Evolutionary conservation across 2,888 invertebrate genomes (phyloP), one percentile per base, ranked within the genome.

Genomic region (Malachius bipustulatus): DNA sequence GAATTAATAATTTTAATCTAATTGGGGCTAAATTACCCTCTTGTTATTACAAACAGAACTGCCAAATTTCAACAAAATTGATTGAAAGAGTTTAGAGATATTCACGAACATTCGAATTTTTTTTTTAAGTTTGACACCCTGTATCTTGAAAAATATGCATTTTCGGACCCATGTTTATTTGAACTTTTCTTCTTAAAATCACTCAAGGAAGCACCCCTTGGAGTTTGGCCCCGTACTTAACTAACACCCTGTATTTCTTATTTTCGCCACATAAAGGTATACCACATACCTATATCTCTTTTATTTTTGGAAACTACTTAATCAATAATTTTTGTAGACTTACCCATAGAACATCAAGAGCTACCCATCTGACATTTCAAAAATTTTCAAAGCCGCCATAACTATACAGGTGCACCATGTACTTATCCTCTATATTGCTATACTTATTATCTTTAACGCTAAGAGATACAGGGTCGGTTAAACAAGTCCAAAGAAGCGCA

Each of bases 41-140:
- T 19, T 19, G n/a, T 19, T 19, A 19, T n/a, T 8, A 19, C n/a
- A n/a, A 19, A 19, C n/a, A 19, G n/a, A 6, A 6, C 24, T 19
- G 24, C 24, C 24, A 19, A n/a, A 19, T 19, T 19, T 19, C 24
- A 19, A 19, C 24, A 19, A 19, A 19, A 19, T 19, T 6, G 24
- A 6, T n/a, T 8, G n/a, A 19, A 8, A n/a, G 24, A n/a, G 6
- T 8, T 8, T 19, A 8, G n/a, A 19, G 24, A 19, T 19, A 19
- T 19, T 19, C 6, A 19, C n/a, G n/a, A 19, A 19, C 6, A 19
- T 8, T n/a, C 24, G n/a, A 19, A 8, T 19, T 19, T n/a, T 19
- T 19, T 19, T 19, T 19, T 19, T 8, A 19, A 19, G 6, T 19
- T 19, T 19, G 24, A 19, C 24, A 19, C 24, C 24, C 24, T 19